phyloP scores from a whole-genome alignment of 2,888 invertebrate species.

The Chromoteleia sp. region DNA sequence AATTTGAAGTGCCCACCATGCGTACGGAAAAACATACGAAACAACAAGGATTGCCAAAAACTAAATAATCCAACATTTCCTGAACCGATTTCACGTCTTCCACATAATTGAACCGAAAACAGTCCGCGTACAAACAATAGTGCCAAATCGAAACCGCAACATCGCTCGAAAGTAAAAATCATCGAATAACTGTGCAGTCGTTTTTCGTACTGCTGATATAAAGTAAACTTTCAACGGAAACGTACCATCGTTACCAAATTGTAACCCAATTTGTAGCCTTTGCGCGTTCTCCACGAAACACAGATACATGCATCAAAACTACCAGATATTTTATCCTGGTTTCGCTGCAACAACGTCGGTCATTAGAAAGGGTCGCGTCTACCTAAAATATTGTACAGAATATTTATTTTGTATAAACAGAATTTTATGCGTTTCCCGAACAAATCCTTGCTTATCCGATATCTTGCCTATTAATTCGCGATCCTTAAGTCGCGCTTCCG shows the following conservation, averaged over 20 bases:
- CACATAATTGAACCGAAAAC: conserved; percentile 19
- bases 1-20: too few species aligned
- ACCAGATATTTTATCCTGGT: too few species aligned
- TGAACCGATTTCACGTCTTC: conserved; percentile 4
- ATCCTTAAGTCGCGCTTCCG: conserved; percentile 14
- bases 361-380: too few species aligned
- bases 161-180: conserved; percentile 15
- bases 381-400: too few species aligned
- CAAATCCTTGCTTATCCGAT: background rate
- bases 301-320: conserved; percentile 6
- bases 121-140: conserved; percentile 5
- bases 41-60: conserved; percentile 5
- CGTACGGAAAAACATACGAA: too few species aligned
- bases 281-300: conserved; percentile 19
- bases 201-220: background rate
- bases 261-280: conserved; percentile 21
- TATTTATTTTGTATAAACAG: too few species aligned
- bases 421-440: too few species aligned
- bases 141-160: conserved; percentile 19
- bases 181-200: background rate
- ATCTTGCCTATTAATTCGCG: conserved; percentile 12
- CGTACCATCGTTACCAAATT: conserved; percentile 19
- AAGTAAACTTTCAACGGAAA: conserved; percentile 2
- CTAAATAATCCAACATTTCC: conserved; percentile 12
- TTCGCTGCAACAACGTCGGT: too few species aligned